Conservation (phyloP, 35 echinoderm and acorn worm genomes). For the Ophiothrix spiculata region DNA sequence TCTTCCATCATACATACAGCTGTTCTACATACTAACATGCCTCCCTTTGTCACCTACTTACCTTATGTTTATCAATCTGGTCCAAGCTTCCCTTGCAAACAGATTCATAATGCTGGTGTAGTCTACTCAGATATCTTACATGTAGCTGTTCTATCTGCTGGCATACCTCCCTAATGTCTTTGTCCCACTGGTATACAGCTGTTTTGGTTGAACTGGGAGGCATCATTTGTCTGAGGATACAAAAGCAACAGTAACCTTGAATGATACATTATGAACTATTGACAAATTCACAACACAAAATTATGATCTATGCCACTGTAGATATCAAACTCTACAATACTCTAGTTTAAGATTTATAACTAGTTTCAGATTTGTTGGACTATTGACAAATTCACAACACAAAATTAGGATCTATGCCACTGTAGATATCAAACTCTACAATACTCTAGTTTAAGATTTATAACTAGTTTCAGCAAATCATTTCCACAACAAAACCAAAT, state of each 20-base stretch:
- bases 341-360: too few relatives aligned
- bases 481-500: too few relatives aligned
- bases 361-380: too few relatives aligned
- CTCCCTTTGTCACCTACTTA: too few relatives aligned
- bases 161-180: constrained; percentile 57
- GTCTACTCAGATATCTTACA: constrained; percentile 65
- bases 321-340: too few relatives aligned
- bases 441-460: too few relatives aligned
- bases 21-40: too few relatives aligned
- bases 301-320: too few relatives aligned
- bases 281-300: background rate
- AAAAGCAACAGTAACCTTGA: background rate
- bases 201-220: constrained; percentile 95
- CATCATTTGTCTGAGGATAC: constrained; percentile 79
- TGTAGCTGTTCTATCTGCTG: constrained; percentile 89
- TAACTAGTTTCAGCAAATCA: too few relatives aligned
- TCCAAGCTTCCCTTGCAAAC: constrained; percentile 92
- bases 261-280: background rate
- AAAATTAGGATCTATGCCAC: too few relatives aligned
- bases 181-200: constrained; percentile 94
- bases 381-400: background rate
- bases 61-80: constrained; percentile 79
- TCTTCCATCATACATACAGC: too few relatives aligned
- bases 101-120: constrained; percentile 93
- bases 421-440: too few relatives aligned